Conservation (phyloP, 2,113 vertebrate species). For the Hirundichthys speculiger region DNA sequence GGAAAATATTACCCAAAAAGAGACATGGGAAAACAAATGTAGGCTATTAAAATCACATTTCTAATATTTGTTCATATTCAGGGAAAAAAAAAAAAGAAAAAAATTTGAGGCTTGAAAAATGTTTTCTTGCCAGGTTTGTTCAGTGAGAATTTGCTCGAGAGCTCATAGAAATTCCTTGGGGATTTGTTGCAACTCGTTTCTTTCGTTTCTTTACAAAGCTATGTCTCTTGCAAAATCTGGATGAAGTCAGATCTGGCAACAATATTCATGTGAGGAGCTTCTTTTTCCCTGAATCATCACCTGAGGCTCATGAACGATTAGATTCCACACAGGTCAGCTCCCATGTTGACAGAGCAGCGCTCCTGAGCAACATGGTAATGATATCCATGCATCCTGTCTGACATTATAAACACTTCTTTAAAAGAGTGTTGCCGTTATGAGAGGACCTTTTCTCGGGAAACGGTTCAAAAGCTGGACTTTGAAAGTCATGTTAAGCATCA, state of each 20-base stretch:
- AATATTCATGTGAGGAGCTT: slow-evolving; percentile 23
- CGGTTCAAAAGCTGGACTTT: too few species aligned
- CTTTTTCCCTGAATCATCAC: slow-evolving; percentile 57
- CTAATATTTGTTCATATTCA: slow-evolving; percentile 17
- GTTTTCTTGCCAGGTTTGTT: background rate
- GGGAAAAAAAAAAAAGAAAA: too few species aligned
- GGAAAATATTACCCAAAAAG: slow-evolving; percentile 39
- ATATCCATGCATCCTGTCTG: background rate
- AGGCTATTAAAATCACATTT: slow-evolving; percentile 31
- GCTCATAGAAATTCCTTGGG: slow-evolving; percentile 46
- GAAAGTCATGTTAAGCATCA: too few species aligned
- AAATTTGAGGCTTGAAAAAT: too few species aligned
- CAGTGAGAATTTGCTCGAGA: slow-evolving; percentile 34
- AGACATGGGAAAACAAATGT: slow-evolving; percentile 44
- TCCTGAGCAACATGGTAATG: background rate
- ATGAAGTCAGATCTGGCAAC: slow-evolving; percentile 53
- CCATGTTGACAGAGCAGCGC: background rate
- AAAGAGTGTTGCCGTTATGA: background rate
- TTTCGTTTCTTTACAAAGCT: slow-evolving; percentile 11
- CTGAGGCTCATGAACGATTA: slow-evolving; percentile 6
- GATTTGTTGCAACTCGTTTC: slow-evolving; percentile 64
- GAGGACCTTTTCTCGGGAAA: too few species aligned
- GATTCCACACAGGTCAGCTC: slow-evolving; percentile 1
- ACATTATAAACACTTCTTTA: background rate
- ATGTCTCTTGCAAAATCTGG: slow-evolving; percentile 38